Percentiles rank a stretch among this genome's conserved stretches.
phyloP scores from a whole-genome alignment of 2,888 invertebrate species.

The Zhuqinia jingwanae region DNA sequence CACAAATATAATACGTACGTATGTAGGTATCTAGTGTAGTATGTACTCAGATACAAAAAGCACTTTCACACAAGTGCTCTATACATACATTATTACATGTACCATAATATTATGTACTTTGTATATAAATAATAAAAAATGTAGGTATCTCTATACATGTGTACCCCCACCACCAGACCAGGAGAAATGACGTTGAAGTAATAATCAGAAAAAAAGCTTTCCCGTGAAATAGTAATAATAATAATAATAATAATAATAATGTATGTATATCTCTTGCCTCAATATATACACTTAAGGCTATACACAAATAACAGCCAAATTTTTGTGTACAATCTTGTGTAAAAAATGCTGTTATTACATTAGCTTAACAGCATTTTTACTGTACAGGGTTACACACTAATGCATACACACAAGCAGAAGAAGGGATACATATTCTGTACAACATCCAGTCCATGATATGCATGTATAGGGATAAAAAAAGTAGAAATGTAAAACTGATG shows the following conservation, averaged over 20 bases:
- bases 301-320: too few species aligned
- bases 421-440: too few species aligned
- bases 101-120: too few species aligned
- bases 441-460: too few species aligned
- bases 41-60: too few species aligned
- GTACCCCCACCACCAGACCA: not conserved
- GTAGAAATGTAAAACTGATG: slow-evolving; percentile 42
- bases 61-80: not conserved
- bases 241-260: not conserved
- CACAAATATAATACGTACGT: slow-evolving; percentile 30
- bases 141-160: not conserved
- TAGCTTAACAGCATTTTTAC: not conserved
- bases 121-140: not conserved
- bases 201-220: slow-evolving; percentile 55
- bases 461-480: slow-evolving; percentile 10
- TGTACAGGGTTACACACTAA: slow-evolving; percentile 5
- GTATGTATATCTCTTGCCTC: too few species aligned
- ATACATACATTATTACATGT: too few species aligned
- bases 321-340: too few species aligned
- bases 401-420: too few species aligned
- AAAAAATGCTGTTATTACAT: too few species aligned
- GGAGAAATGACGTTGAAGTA: slow-evolving; percentile 67
- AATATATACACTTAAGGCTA: not conserved
- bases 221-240: not conserved
- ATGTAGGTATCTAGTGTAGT: not conserved